phyloP scores from a whole-genome alignment of 2,888 invertebrate species.

The Harpalus rubripes region DNA sequence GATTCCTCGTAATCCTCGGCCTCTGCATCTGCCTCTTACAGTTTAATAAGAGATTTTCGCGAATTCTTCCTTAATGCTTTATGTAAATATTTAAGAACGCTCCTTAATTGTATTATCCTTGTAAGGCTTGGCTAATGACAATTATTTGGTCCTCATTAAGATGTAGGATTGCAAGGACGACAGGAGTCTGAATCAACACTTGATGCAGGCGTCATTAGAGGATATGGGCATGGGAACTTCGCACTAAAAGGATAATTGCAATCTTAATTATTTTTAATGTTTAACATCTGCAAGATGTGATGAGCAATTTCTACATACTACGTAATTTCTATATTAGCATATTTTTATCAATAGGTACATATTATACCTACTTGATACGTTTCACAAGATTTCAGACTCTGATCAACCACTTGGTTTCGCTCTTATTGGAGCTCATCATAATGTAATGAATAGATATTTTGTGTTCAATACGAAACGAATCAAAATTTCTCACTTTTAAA shows the following conservation, averaged over 20 bases:
- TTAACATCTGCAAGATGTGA: not conserved
- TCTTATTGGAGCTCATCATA: too few relatives aligned
- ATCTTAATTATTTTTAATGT: not conserved
- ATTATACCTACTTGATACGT: too few relatives aligned
- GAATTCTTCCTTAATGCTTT: slow-evolving; percentile 56
- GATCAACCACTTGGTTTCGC: too few relatives aligned
- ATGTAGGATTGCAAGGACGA: slow-evolving; percentile 30
- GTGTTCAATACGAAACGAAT: too few relatives aligned
- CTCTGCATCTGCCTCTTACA: slow-evolving; percentile 29
- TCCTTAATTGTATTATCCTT: slow-evolving; percentile 64
- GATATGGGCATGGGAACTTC: slow-evolving; percentile 15
- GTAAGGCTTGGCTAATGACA: slow-evolving; percentile 63
- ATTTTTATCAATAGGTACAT: too few relatives aligned
- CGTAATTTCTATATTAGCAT: too few relatives aligned
- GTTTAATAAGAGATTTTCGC: slow-evolving; percentile 58
- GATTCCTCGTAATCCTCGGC: slow-evolving; percentile 31
- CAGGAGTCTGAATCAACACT: slow-evolving; percentile 56
- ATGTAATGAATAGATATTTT: too few relatives aligned
- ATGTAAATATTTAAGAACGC: slow-evolving; percentile 65
- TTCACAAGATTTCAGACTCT: too few relatives aligned
- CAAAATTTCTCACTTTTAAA: too few relatives aligned
- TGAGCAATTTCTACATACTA: too few relatives aligned
- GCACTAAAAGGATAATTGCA: slow-evolving; percentile 1
- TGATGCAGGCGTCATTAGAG: not conserved
- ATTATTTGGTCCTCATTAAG: slow-evolving; percentile 63